phyloP scores from a whole-genome alignment of 2,888 invertebrate genomes.

The Pachymerium ferrugineum region DNA sequence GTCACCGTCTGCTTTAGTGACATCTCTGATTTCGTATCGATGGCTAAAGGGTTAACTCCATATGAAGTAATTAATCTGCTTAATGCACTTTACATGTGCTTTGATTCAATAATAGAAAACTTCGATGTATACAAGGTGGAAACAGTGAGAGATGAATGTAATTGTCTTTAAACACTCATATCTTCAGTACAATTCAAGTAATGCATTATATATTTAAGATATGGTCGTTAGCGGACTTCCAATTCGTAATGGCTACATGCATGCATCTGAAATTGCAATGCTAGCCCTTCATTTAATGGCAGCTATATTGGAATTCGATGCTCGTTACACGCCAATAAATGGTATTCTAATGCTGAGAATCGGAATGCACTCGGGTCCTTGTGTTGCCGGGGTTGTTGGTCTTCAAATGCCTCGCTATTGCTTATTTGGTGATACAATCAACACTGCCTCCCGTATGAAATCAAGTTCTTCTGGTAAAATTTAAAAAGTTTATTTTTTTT shows the following conservation, averaged over 20 bases:
- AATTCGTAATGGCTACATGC: constrained; percentile 20
- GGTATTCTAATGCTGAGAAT: constrained; percentile 30
- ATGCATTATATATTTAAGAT: not conserved
- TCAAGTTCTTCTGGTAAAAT: not conserved
- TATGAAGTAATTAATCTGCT: constrained; percentile 29
- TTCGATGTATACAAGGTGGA: constrained; percentile 33
- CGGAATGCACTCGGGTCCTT: constrained; percentile 34
- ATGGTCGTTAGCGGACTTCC: constrained; percentile 32
- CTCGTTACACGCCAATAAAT: not conserved
- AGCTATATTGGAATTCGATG: constrained; percentile 25
- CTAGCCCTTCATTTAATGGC: constrained; percentile 30
- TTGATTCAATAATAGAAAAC: constrained; percentile 29
- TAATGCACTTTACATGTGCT: constrained; percentile 21
- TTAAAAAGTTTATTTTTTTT: too few species aligned
- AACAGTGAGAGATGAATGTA: constrained; percentile 34
- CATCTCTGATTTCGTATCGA: constrained; percentile 25
- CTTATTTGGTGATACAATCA: constrained; percentile 38
- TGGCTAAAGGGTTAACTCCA: not conserved
- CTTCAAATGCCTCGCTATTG: constrained; percentile 38
- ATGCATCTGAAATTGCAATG: constrained; percentile 31
- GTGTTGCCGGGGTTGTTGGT: constrained; percentile 38
- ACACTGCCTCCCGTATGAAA: constrained; percentile 31
- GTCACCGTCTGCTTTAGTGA: constrained; percentile 29
- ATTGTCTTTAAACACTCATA: not conserved
- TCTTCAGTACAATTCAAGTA: not conserved